These are phyloP conservation scores for Eupithecia inturbata DNA, from an alignment of 2,888 invertebrate genomes.

Conservation along the genomic window DNA sequence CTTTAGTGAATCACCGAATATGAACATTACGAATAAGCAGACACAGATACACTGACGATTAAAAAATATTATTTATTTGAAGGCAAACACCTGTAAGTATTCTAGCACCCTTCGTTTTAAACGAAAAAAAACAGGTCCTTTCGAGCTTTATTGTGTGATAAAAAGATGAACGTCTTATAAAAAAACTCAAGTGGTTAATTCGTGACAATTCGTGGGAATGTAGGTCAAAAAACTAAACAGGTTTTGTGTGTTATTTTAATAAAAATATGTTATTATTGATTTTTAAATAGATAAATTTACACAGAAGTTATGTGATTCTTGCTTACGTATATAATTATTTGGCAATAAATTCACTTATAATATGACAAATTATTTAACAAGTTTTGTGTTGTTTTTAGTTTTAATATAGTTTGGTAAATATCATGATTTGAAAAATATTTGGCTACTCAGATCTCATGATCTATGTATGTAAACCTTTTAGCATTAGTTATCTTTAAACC, in stretches of 20 bases:
- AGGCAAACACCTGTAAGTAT: conserved; percentile 33
- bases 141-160: conserved; percentile 15
- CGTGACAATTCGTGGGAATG: conserved; percentile 30
- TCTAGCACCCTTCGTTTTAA: conserved; percentile 16
- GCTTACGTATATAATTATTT: neutral
- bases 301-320: neutral
- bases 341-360: neutral
- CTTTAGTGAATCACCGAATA: neutral
- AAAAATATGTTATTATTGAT: neutral
- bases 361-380: neutral
- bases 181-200: conserved; percentile 25
- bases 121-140: conserved; percentile 32
- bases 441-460: neutral
- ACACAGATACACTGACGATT: neutral
- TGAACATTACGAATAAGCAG: neutral
- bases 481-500: neutral
- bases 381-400: neutral
- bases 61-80: neutral
- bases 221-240: conserved; percentile 23
- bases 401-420: neutral
- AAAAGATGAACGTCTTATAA: conserved; percentile 23
- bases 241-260: conserved; percentile 7
- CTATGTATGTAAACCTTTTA: neutral
- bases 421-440: neutral
- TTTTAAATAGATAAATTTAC: neutral